Evolutionary conservation across 2,797 vertebrate genomes (phyloP), one percentile per base, ranked within the genome.

Genomic region (Sternotherus odoratus): DNA sequence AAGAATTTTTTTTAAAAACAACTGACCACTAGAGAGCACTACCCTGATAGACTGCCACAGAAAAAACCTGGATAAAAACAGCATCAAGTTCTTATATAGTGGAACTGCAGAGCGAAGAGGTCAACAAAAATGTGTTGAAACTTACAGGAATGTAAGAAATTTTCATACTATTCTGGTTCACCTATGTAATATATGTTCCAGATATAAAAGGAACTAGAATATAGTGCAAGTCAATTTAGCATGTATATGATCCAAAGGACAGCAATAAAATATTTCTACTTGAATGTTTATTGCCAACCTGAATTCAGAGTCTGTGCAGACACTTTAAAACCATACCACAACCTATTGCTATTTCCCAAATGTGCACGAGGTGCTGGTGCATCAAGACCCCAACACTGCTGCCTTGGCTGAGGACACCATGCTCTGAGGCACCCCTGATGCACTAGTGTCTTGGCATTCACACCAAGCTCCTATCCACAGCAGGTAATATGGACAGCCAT

Each of bases 311-410:
- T 7, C 24, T 85, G 33, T 19, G 30, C 60, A 63, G 16, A n/a
- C 33, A 63, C 33, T 30, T 28, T 30, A 33, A 60, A 60, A 33
- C 28, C 57, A 60, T 60, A 60, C 54, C 54, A 56, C 57, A 33
- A 33, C 13, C 24, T 60, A 16, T 28, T 33, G 30, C 33, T 63
- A 63, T 63, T 43, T 85, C 50, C 28, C 43, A 43, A 17, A 3
- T 19, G 16, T 63, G 26, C 24, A 50, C 39, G 12, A 54, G 1
- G 3, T 11, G 24, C 0, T 53, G 17, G 24, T 57, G 1, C 3
- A 74, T 6, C 48, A 33, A 54, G 48, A 15, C 11, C 5, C 5
- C 46, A 72, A 26, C 33, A 63, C 11, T 26, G 19, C 5, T 39
- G 5, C 36, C 21, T 23, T 39, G 36, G 66, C 21, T 36, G 36